Conservation (phyloP, 1,140 invertebrate genomes). For the Stenopsyche tienmushanensis region DNA sequence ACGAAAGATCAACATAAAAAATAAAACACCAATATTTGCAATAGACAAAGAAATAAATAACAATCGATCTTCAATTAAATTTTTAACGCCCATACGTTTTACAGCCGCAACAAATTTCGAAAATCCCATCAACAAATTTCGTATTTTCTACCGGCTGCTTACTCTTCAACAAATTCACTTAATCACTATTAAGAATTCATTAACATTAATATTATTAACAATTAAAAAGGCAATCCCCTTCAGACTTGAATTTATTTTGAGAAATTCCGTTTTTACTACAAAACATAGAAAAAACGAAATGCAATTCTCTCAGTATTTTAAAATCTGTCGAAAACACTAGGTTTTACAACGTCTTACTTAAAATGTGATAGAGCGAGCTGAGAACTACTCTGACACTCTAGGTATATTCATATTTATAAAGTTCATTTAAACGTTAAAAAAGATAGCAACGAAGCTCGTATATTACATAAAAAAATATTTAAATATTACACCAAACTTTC, state of each 20-base stretch:
- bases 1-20: constrained; percentile 17
- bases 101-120: no score
- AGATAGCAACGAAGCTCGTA: neutral
- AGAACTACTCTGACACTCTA: constrained; percentile 14
- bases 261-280: constrained; percentile 39
- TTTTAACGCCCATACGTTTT: neutral
- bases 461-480: neutral
- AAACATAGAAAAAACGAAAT: constrained; percentile 40
- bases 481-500: no score
- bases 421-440: neutral
- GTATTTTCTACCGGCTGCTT: constrained; percentile 18
- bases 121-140: no score
- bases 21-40: neutral
- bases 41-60: neutral
- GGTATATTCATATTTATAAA: neutral
- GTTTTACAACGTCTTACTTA: constrained; percentile 27
- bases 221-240: constrained; percentile 43
- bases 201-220: constrained; percentile 42
- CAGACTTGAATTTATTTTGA: constrained; percentile 42
- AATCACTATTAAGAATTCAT: constrained; percentile 41
- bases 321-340: constrained; percentile 32
- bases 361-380: constrained; percentile 12
- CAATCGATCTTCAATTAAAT: no score
- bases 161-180: constrained; percentile 39
- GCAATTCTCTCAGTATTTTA: constrained; percentile 39